Evolutionary conservation across 1,140 invertebrate species (phyloP).

Genomic region (Pseudomyrmex cubaensis): DNA sequence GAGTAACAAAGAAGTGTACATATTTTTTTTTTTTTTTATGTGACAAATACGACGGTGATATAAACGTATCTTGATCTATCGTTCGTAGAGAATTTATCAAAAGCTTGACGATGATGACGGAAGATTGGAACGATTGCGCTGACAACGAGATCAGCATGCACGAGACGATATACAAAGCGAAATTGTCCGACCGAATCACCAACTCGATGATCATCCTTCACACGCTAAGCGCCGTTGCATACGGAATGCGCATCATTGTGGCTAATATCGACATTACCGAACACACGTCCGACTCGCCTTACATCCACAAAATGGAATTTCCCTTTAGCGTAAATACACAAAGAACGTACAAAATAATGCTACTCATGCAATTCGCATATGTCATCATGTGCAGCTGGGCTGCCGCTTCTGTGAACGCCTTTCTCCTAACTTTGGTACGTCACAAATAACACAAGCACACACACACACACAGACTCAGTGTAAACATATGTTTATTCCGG

Average conservation of each 20-base stretch:
- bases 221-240: constrained; percentile 16
- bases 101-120: constrained; percentile 8
- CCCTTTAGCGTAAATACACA: constrained; percentile 31
- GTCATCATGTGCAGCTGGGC: constrained; percentile 1
- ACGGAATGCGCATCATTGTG: not conserved
- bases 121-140: constrained; percentile 26
- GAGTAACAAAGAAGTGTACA: constrained; percentile 9
- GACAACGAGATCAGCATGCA: constrained; percentile 4
- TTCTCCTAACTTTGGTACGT: constrained; percentile 34
- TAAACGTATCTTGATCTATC: constrained; percentile 3
- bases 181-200: constrained; percentile 16
- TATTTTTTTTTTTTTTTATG: not conserved
- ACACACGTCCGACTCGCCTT: not conserved
- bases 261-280: constrained; percentile 10
- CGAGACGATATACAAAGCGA: constrained; percentile 10
- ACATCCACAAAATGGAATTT: constrained; percentile 22
- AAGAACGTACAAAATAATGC: constrained; percentile 6
- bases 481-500: not conserved
- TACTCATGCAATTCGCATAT: constrained; percentile 10
- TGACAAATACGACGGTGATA: constrained; percentile 17
- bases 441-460: not conserved
- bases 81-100: constrained; percentile 34
- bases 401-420: constrained; percentile 19
- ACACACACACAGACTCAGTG: not conserved
- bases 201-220: constrained; percentile 39